Evolutionary conservation across 2,113 vertebrate genomes (phyloP), one percentile per base, ranked within the genome.

Genomic region (Leucosticte australis): DNA sequence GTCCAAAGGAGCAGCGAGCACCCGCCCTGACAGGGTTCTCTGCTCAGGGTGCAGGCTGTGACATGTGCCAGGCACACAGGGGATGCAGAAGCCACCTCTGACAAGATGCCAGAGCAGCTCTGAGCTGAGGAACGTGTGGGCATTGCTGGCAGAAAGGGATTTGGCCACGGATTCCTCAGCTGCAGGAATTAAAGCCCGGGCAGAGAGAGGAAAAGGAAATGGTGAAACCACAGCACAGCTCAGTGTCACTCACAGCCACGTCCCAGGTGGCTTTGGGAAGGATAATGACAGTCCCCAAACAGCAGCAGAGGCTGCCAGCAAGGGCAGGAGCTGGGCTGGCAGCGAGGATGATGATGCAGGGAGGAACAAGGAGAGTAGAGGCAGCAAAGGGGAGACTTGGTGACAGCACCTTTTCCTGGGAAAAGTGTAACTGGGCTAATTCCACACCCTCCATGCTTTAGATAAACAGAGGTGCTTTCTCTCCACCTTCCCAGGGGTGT

Each of bases 121-220:
- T 79, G 57, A 87, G 86, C 47, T 4, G 2, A 62, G 86, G 69
- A 92, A 53, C 4, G 1, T 57, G 91, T 91, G 94, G 92, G 83
- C 87, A 94, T 56, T 63, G 16, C 89, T 90, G 89, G 87, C 87
- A 95, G 21, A 37, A 84, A 70, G 31, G 44, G 33, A 30, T 59
- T 63, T 44, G 0, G 3, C 3, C 7, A 82, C 26, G 6, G 52
- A 44, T 91, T 70, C 81, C 77, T 92, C 67, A 87, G 74, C 69
- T 7, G 6, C 15, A 2, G 65, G 70, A 73, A 93, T 82, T 28
- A 64, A 37, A 94, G 78, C 52, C 56, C 78, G 21, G 67, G 78
- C 81, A 93, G 74, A 65, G 83, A 73, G 62, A 79, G 83, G 86
- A 91, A 93, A 68, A 88, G 91, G 94, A 97, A 94, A 73, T 0